Percentiles rank a stretch among this genome's conserved stretches.
These are phyloP conservation scores for Boleophthalmus pectinirostris DNA, from an alignment of 2,113 vertebrate species.

Conservation along the genomic window DNA sequence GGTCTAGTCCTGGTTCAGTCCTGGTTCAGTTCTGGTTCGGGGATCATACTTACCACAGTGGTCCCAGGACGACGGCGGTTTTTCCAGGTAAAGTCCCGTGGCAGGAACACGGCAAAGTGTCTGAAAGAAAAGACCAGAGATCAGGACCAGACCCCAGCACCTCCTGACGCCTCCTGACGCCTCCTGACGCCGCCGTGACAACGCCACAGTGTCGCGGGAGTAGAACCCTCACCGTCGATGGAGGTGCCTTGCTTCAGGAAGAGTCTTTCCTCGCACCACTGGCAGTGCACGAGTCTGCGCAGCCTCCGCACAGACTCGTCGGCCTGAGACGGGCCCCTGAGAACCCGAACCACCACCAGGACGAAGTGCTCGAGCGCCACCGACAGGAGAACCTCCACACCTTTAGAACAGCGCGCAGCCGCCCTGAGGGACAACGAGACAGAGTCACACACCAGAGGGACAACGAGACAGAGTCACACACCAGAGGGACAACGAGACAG, in stretches of 20 bases:
- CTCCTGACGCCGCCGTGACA: no score
- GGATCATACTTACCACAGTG: conserved; percentile 81
- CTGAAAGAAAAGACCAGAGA: conserved; percentile 32
- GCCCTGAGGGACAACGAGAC: conserved; percentile 84
- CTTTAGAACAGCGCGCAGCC: conserved; percentile 95
- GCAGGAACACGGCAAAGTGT: conserved; percentile 87
- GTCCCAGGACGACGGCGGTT: conserved; percentile 92
- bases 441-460: no score
- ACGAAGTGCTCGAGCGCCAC: conserved; percentile 96
- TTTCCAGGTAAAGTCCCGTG: conserved; percentile 92
- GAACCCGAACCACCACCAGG: conserved; percentile 90
- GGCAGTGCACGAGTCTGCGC: conserved; percentile 90
- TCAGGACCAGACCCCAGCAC: no score
- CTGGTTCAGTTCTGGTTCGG: no score
- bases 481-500: no score
- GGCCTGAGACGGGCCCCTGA: conserved; percentile 87
- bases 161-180: no score
- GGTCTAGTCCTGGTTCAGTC: no score
- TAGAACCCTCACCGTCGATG: conserved; percentile 85
- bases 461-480: no score
- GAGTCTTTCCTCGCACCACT: conserved; percentile 96
- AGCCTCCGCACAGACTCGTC: conserved; percentile 89
- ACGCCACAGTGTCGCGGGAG: no score
- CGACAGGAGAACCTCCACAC: conserved; percentile 90
- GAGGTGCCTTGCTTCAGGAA: conserved; percentile 90